Conservation (phyloP, 2,113 vertebrate genomes). For the Eulemur rufifrons region DNA sequence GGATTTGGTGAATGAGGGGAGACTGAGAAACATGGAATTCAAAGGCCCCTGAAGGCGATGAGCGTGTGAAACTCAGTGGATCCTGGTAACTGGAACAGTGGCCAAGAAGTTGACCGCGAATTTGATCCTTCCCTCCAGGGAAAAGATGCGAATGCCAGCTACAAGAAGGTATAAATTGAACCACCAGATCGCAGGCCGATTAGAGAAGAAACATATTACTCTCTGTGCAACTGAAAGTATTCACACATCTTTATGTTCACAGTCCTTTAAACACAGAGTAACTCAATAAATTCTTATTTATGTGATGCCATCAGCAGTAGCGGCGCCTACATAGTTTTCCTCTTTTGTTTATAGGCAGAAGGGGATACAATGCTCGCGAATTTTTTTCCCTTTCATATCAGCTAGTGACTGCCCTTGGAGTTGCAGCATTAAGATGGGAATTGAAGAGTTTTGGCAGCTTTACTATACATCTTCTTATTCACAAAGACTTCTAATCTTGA, state of each 20-base stretch:
- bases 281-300: slow-evolving; percentile 70
- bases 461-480: slow-evolving; percentile 83
- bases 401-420: slow-evolving; percentile 35
- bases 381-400: slow-evolving; percentile 40
- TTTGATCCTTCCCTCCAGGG: slow-evolving; percentile 24
- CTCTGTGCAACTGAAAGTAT: slow-evolving; percentile 21
- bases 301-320: slow-evolving; percentile 60
- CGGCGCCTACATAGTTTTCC: background rate
- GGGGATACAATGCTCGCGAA: background rate
- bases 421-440: slow-evolving; percentile 57
- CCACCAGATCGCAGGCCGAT: slow-evolving; percentile 44
- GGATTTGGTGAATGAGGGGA: background rate
- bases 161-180: slow-evolving; percentile 13
- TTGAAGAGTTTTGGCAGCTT: slow-evolving; percentile 80
- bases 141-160: background rate
- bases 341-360: slow-evolving; percentile 70
- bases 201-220: slow-evolving; percentile 55
- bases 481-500: slow-evolving; percentile 83
- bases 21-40: background rate
- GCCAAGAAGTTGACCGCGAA: background rate
- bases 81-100: background rate
- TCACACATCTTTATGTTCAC: slow-evolving; percentile 62
- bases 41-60: background rate
- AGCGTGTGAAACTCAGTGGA: background rate
- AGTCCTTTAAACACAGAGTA: slow-evolving; percentile 64